Percentiles rank a stretch among this genome's conserved stretches.
Conservation (phyloP, 2,797 vertebrate species). For the Enteromius trimaculatus region DNA sequence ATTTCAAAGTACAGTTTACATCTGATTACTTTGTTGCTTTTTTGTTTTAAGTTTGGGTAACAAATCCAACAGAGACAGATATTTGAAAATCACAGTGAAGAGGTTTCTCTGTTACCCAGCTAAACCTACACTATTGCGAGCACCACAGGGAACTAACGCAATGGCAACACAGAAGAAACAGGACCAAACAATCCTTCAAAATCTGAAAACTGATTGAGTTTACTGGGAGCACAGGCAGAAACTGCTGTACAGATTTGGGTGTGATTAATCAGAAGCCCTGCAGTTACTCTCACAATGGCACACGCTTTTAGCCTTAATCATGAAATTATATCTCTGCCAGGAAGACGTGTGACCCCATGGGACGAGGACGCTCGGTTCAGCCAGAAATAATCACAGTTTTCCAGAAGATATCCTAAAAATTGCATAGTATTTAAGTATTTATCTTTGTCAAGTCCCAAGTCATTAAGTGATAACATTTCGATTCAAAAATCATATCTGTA, state of each 20-base stretch:
- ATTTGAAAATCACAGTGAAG: neutral
- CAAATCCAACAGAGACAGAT: neutral
- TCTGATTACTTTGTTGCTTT: neutral
- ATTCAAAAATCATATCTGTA: neutral
- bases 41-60: neutral
- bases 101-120: neutral
- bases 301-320: neutral
- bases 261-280: neutral
- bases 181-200: neutral
- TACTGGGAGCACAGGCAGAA: neutral
- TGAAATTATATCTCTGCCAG: neutral
- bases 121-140: neutral
- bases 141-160: neutral
- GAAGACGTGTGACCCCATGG: neutral
- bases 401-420: neutral
- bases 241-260: neutral
- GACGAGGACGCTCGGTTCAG: neutral
- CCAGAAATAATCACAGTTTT: neutral
- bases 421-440: neutral
- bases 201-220: neutral
- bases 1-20: neutral
- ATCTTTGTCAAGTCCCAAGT: neutral
- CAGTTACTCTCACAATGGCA: neutral
- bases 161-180: neutral
- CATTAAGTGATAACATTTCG: slow-evolving; percentile 13